Evolutionary conservation across 2,888 invertebrate genomes (phyloP).

Genomic region (Eulithis testata): DNA sequence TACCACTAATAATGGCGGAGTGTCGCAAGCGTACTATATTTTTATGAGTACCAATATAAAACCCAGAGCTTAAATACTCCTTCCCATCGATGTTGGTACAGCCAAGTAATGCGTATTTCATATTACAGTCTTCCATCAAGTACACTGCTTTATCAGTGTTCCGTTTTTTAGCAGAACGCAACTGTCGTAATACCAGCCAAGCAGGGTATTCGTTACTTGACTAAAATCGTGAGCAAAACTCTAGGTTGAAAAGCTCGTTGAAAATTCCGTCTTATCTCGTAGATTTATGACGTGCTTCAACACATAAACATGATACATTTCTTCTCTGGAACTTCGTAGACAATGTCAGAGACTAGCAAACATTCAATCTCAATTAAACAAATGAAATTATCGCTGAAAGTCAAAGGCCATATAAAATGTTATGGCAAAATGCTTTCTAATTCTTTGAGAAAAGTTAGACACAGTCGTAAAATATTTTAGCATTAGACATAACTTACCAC

Average conservation of each 20-base stretch:
- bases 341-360: conserved; percentile 18
- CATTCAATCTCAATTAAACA: conserved; percentile 12
- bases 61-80: conserved; percentile 4
- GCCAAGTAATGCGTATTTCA: neutral
- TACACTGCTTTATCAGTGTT: neutral
- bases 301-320: conserved; percentile 33
- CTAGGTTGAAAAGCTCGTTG: conserved; percentile 16
- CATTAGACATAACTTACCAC: neutral
- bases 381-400: conserved; percentile 23
- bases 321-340: conserved; percentile 28
- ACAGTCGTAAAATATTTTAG: neutral
- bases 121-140: neutral
- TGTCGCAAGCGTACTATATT: conserved; percentile 1
- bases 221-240: neutral
- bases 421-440: conserved; percentile 4
- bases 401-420: conserved; percentile 18
- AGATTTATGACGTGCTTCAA: conserved; percentile 27
- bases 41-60: conserved; percentile 4
- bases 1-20: neutral
- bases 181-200: neutral
- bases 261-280: conserved; percentile 25
- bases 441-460: neutral
- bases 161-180: neutral
- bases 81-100: neutral
- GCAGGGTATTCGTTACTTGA: neutral